Conservation (phyloP, 1,140 invertebrate genomes). For the Aphaenogaster rudis region DNA sequence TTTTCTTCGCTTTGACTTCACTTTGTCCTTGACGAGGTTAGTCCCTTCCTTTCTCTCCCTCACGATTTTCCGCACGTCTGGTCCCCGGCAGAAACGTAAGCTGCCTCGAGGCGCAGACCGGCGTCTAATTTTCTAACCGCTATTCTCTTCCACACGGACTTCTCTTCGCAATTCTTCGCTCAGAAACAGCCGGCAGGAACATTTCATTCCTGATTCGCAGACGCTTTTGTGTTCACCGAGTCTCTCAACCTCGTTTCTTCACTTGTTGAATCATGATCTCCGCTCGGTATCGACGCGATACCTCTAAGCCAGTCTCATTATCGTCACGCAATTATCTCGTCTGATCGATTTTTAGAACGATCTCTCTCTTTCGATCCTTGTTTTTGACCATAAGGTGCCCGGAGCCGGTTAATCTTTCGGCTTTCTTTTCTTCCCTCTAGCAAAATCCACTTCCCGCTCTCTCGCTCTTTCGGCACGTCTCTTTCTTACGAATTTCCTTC, state of each 20-base stretch:
- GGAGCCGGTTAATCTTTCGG: constrained; percentile 19
- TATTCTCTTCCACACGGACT: constrained; percentile 15
- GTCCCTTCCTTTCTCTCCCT: constrained; percentile 37
- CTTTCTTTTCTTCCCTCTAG: constrained; percentile 52
- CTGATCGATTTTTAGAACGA: background rate
- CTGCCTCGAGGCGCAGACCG: constrained; percentile 35
- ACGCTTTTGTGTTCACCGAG: background rate
- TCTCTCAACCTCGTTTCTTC: constrained; percentile 19
- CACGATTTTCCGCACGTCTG: constrained; percentile 54
- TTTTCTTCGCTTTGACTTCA: constrained; percentile 57
- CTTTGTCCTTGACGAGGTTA: constrained; percentile 48
- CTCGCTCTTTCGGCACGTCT: constrained; percentile 2
- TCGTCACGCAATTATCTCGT: constrained; percentile 24
- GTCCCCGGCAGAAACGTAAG: constrained; percentile 25
- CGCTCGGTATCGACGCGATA: background rate
- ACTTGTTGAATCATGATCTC: constrained; percentile 38
- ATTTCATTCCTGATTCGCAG: constrained; percentile 38
- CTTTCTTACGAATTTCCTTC: constrained; percentile 35
- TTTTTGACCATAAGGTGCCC: background rate
- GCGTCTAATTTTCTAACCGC: constrained; percentile 56
- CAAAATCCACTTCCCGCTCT: constrained; percentile 5
- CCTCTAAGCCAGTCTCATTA: constrained; percentile 23
- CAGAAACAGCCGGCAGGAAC: constrained; percentile 31
- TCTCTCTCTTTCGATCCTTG: background rate
- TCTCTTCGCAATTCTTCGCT: constrained; percentile 21